phyloP scores from a whole-genome alignment of 2,888 invertebrate species.

The Ophion obscuratus region DNA sequence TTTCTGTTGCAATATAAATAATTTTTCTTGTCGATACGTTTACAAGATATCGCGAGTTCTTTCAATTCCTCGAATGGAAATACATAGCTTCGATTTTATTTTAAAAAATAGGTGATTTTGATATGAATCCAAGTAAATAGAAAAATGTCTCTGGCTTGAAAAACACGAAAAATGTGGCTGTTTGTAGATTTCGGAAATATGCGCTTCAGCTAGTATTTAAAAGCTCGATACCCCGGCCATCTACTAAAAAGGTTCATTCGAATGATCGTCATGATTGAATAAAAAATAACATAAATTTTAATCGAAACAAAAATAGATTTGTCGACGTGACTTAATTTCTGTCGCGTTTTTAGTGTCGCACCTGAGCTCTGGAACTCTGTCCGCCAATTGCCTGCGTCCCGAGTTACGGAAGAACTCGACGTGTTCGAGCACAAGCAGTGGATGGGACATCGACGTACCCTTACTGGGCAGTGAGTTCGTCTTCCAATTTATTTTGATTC shows the following conservation, averaged over 20 bases:
- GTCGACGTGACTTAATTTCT: background rate
- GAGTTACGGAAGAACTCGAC: constrained; percentile 78
- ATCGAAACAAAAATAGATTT: background rate
- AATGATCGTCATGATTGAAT: background rate
- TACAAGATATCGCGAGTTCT: too few species aligned
- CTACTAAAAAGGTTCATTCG: background rate
- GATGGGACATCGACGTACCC: constrained; percentile 80
- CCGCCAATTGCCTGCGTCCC: constrained; percentile 76
- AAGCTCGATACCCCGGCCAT: too few species aligned
- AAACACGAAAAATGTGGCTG: background rate
- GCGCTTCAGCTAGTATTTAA: too few species aligned
- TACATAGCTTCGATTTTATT: too few species aligned
- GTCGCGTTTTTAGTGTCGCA: constrained; percentile 74
- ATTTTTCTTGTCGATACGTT: too few species aligned
- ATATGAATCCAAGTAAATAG: too few species aligned
- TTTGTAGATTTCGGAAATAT: too few species aligned
- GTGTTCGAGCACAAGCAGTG: constrained; percentile 80
- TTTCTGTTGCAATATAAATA: too few species aligned
- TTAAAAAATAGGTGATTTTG: too few species aligned
- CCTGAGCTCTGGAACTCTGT: constrained; percentile 79
- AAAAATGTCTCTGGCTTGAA: background rate
- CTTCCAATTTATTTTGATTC: background rate
- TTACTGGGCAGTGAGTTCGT: constrained; percentile 76
- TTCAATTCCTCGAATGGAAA: too few species aligned
- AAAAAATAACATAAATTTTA: too few species aligned